Evolutionary conservation across 2,113 vertebrate species (phyloP).

Genomic region (Tragelaphus scriptus): DNA sequence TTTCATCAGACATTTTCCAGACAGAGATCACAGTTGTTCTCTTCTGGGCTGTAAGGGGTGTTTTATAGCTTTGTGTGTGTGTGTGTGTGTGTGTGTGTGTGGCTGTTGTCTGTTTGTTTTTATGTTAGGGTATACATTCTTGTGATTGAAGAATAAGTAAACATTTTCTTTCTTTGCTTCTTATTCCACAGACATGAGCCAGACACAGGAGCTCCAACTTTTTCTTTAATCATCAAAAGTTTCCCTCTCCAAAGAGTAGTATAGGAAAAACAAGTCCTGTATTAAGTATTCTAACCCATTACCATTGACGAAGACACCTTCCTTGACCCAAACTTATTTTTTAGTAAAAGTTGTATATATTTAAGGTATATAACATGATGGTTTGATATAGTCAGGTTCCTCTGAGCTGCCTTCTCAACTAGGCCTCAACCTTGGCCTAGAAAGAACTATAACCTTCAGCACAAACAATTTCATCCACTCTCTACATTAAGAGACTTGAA

Average conservation of each 20-base stretch:
- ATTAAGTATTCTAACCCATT: neutral
- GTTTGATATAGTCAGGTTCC: neutral
- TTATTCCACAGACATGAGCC: constrained; percentile 26
- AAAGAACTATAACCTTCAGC: neutral
- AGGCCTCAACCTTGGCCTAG: neutral
- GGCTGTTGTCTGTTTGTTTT: neutral
- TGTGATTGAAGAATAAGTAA: constrained; percentile 11
- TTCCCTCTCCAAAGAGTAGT: neutral
- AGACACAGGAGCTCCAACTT: constrained; percentile 14
- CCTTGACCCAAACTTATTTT: neutral
- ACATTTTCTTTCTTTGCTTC: constrained; percentile 27
- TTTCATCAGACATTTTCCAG: constrained; percentile 49
- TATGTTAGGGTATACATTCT: constrained; percentile 6
- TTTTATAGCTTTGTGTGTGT: neutral
- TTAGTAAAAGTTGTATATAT: neutral
- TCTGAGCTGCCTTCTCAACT: neutral
- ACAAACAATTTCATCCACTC: neutral
- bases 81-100: neutral
- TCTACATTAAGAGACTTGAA: neutral
- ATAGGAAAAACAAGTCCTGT: neutral
- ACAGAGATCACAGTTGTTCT: neutral
- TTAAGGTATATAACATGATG: neutral
- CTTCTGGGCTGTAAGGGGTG: neutral
- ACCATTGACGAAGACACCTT: neutral
- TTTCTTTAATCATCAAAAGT: constrained; percentile 10